Conservation (phyloP, 2,888 invertebrate species). For the Amphiduros pacificus region DNA sequence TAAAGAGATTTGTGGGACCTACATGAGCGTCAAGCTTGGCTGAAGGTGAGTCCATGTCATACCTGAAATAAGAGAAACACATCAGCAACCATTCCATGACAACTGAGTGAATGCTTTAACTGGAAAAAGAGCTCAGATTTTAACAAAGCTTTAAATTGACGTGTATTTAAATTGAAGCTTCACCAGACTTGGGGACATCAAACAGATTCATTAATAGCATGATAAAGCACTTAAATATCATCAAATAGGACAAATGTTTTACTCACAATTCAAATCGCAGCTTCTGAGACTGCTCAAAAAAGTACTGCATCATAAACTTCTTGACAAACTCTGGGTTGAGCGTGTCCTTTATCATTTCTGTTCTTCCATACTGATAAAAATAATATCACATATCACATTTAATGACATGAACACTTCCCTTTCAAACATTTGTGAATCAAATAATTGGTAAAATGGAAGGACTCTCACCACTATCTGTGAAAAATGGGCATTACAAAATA, state of each 20-base stretch:
- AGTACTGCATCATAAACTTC: conserved; percentile 56
- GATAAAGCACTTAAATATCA: too few relatives aligned
- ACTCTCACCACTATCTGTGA: neutral
- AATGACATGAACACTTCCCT: too few relatives aligned
- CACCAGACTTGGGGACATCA: too few relatives aligned
- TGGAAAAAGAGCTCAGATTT: neutral
- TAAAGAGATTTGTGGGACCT: too few relatives aligned
- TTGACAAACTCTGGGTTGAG: conserved; percentile 66
- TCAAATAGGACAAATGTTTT: neutral
- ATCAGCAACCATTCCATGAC: neutral
- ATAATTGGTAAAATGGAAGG: too few relatives aligned
- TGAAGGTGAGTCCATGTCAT: too few relatives aligned
- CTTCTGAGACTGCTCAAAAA: conserved; percentile 57
- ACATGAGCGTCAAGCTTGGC: too few relatives aligned
- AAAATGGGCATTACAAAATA: neutral
- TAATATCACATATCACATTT: conserved; percentile 17
- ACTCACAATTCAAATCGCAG: conserved; percentile 57
- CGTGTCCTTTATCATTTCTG: conserved; percentile 64
- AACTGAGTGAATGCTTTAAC: neutral
- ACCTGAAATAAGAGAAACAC: too few relatives aligned
- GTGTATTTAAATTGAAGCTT: too few relatives aligned
- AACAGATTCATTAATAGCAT: too few relatives aligned
- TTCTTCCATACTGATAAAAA: conserved; percentile 60
- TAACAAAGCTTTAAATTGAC: too few relatives aligned
- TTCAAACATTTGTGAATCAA: too few relatives aligned